Percentiles rank a stretch among this genome's conserved stretches.
These are phyloP conservation scores for Microtus ochrogaster DNA, from an alignment of 2,113 vertebrate genomes.

Conservation along the genomic window DNA sequence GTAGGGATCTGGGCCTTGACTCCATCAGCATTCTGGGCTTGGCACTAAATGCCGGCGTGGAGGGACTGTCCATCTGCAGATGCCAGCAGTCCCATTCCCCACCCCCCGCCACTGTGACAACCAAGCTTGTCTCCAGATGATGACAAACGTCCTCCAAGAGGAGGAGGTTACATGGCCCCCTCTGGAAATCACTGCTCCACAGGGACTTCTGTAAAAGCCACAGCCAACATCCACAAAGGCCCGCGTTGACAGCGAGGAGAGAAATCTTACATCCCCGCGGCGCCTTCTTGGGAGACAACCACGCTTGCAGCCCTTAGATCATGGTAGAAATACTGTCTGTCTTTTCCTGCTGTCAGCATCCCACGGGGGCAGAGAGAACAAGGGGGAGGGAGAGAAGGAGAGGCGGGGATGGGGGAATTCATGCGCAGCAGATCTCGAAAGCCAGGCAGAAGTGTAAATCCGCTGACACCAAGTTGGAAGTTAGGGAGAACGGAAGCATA, in stretches of 20 bases:
- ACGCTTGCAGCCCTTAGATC: background rate
- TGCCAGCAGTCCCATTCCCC: background rate
- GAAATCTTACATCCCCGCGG: background rate
- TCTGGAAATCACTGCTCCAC: background rate
- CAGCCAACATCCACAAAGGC: background rate
- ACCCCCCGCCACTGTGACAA: background rate
- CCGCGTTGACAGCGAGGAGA: background rate
- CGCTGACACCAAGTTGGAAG: background rate
- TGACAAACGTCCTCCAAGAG: background rate
- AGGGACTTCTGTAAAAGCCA: background rate
- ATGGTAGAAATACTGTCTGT: background rate
- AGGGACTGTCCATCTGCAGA: background rate
- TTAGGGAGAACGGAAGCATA: background rate
- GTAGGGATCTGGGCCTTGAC: background rate
- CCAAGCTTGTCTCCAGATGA: background rate
- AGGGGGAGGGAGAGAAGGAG: background rate
- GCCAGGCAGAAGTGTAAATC: background rate
- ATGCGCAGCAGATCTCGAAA: background rate
- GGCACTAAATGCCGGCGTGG: background rate
- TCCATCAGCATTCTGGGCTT: background rate
- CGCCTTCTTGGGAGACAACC: background rate
- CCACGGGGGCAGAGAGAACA: background rate
- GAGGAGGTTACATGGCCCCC: background rate
- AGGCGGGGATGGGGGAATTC: background rate
- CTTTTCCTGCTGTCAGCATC: conserved; percentile 6